Evolutionary conservation across 2,888 invertebrate species (phyloP).

Genomic region (Tipula helvola): DNA sequence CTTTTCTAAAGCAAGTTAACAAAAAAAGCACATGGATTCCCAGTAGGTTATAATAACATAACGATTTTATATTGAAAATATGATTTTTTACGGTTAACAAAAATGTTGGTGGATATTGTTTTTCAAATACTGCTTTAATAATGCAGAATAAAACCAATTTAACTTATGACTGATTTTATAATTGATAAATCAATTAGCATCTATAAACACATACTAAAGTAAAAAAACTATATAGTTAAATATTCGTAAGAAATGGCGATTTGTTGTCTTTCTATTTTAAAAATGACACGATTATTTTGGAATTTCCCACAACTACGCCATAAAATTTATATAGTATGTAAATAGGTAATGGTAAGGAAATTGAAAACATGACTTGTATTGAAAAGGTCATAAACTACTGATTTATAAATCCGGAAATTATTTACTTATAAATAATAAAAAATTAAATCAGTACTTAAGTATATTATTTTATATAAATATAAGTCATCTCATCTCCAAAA

Average conservation of each 20-base stretch:
- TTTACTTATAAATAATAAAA: background rate
- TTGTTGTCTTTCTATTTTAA: background rate
- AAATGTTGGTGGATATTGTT: background rate
- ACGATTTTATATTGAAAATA: background rate
- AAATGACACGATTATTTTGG: background rate
- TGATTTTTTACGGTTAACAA: background rate
- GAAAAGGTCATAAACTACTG: background rate
- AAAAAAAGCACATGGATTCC: background rate
- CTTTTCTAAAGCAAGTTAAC: background rate
- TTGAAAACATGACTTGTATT: background rate
- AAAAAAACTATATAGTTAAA: background rate
- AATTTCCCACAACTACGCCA: background rate
- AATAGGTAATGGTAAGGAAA: background rate
- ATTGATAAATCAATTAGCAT: background rate
- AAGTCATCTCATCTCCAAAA: background rate
- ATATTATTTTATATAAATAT: background rate
- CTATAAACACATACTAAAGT: background rate
- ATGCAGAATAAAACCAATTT: background rate
- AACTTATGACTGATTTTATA: background rate
- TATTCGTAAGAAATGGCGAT: background rate
- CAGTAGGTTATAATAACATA: background rate
- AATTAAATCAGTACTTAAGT: background rate
- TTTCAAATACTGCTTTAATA: background rate
- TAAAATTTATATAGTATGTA: background rate
- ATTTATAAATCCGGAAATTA: background rate